A percentile compares a stretch with the other conserved stretches of the same genome.
These are phyloP conservation scores for Frankliniella fusca DNA, from an alignment of 2,888 invertebrate genomes.

Conservation along the genomic window DNA sequence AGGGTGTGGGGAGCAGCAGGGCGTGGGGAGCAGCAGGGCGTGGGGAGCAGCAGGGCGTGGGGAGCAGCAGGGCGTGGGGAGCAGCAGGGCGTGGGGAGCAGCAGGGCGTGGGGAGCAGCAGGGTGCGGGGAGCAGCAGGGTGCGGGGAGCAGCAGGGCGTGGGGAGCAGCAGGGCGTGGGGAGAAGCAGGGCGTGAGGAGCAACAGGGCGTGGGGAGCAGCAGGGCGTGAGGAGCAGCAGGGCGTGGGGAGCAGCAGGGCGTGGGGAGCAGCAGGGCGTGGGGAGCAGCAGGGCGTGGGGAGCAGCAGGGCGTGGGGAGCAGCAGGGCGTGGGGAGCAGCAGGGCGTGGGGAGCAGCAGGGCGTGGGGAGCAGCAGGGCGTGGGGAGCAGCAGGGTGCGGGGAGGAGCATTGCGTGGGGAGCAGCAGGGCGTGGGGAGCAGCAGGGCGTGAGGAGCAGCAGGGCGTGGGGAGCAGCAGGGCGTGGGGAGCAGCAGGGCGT, in stretches of 20 bases:
- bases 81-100: constrained; percentile 53
- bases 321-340: too few species aligned
- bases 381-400: constrained; percentile 34
- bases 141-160: too few species aligned
- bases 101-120: constrained; percentile 57
- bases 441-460: too few species aligned
- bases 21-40: too few species aligned
- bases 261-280: too few species aligned
- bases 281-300: constrained; percentile 33
- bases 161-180: constrained; percentile 34
- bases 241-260: constrained; percentile 5
- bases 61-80: neutral
- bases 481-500: too few species aligned
- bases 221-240: too few species aligned
- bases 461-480: constrained; percentile 16
- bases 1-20: constrained; percentile 21
- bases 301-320: constrained; percentile 12
- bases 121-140: neutral
- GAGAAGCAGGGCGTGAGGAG: neutral
- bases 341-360: constrained; percentile 21
- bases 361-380: too few species aligned
- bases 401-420: neutral
- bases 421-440: constrained; percentile 32
- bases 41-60: constrained; percentile 34
- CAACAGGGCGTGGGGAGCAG: constrained; percentile 32